Evolutionary conservation across 2,888 invertebrate species (phyloP), one percentile per base, ranked within the genome.

Genomic region (Cyrtodaria siliqua): DNA sequence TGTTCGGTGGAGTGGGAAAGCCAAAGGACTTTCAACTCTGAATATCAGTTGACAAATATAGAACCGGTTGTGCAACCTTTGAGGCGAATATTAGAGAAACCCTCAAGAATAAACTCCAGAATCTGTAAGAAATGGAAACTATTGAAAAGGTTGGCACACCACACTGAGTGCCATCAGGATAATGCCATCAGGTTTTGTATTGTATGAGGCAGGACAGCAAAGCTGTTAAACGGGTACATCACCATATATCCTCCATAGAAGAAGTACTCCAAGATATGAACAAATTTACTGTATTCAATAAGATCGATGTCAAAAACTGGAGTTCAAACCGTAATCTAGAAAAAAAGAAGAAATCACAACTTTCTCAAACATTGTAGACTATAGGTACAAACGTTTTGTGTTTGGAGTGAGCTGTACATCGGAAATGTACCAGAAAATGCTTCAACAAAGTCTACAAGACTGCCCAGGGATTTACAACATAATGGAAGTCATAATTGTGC

Each of bases 261-360:
- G 60, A 74, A 0, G 18, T 70, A 3, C 9, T 79, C 2, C 60
- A 61, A 40, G 74, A 70, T 24, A n/a, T 74, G 27, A 73, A 69
- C 44, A 50, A 56, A 16, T 85, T 3, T 86, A 82, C 61, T 67
- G 64, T 52, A 86, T 82, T 29, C 40, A 85, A 2, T 86, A 86
- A 61, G 55, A 85, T 1, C 18, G 71, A 66, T 71, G 82, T 72
- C 0, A 86, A 79, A 55, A 79, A 84, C 49, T 79, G 85, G 33
- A 33, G n/a, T n/a, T n/a, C n/a, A n/a, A n/a, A n/a, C n/a, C n/a
- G n/a, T n/a, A n/a, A n/a, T n/a, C n/a, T n/a, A n/a, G n/a, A n/a
- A n/a, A n/a, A n/a, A n/a, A n/a, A n/a, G n/a, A n/a, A 8, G 33
- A 33, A 33, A 33, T 33, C 4, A 33, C 33, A 33, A 33, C 33